phyloP scores from a whole-genome alignment of 2,113 vertebrate species.

The Eretmochelys imbricata region DNA sequence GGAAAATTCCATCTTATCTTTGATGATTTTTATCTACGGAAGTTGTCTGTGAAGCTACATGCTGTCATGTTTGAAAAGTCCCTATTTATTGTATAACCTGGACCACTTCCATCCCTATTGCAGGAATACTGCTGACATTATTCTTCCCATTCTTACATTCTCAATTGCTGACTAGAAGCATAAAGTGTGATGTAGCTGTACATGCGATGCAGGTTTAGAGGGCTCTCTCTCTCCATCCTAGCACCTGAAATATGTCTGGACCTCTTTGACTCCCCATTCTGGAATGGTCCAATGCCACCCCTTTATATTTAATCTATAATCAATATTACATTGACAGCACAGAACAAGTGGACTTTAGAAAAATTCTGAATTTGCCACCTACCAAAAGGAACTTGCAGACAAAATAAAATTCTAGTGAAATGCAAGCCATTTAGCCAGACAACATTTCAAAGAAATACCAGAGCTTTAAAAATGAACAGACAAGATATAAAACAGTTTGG shows the following conservation, averaged over 20 bases:
- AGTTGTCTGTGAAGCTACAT: neutral
- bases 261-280: too few relatives aligned
- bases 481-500: constrained; percentile 24
- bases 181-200: fast-evolving
- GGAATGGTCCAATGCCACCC: neutral
- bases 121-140: neutral
- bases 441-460: constrained; percentile 18
- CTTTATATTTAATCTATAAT: neutral
- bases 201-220: too few relatives aligned
- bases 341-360: constrained; percentile 4
- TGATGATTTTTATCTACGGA: neutral
- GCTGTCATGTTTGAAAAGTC: neutral
- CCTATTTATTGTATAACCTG: neutral
- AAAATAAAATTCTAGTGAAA: constrained; percentile 26
- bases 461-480: constrained; percentile 20
- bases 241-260: too few relatives aligned
- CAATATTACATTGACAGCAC: neutral
- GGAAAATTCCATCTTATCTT: neutral
- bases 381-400: neutral
- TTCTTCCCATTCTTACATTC: neutral
- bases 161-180: neutral
- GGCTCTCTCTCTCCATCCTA: too few relatives aligned
- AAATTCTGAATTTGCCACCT: constrained; percentile 33
- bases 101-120: neutral
- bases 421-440: constrained; percentile 26